Evolutionary conservation across 2,797 vertebrate species (phyloP), one percentile per base, ranked within the genome.

Genomic region (Hafferia zeledoni): DNA sequence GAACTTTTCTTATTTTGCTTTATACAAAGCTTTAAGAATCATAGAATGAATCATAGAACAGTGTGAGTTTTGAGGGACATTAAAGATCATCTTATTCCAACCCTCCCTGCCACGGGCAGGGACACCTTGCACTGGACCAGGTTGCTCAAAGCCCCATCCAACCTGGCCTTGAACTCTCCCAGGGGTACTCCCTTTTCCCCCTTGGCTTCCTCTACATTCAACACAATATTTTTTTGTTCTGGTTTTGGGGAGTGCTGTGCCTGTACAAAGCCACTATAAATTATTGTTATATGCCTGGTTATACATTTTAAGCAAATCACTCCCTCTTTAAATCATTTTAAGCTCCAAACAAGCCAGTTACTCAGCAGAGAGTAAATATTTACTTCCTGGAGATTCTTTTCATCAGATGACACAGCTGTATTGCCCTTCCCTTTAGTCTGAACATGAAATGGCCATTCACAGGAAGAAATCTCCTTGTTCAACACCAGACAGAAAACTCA

Each of bases 321-420:
- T 92, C 30, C 43, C 35, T 41, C 43, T 85, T 53, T 5, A 80
- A 70, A 83, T 56, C 31, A n/a, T 61, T 81, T 63, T 70, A 49
- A 70, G 41, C 76, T 92, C 71, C 52, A 70, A 25, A 85, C 13
- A 11, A 71, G 64, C 46, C 68, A 80, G 13, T 77, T 87, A 59
- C 25, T 94, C 68, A 86, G 23, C 43, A 90, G 43, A 85, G 39
- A 77, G 82, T 46, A 93, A 92, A 83, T 83, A 83, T 33, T 84
- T 80, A 61, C 69, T 92, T 89, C 71, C 75, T 81, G 57, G 44
- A 81, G 49, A 10, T 13, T 14, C 71, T 65, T 50, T 43, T 7
- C 37, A 31, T 72, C 22, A 37, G 81, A 44, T 47, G 39, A 52
- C 47, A 50, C 8, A 65, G 35, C 44, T 85, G 9, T 64, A 28